These are phyloP conservation scores for Mechanitis messenoides DNA, from an alignment of 2,888 invertebrate species.

Conservation along the genomic window DNA sequence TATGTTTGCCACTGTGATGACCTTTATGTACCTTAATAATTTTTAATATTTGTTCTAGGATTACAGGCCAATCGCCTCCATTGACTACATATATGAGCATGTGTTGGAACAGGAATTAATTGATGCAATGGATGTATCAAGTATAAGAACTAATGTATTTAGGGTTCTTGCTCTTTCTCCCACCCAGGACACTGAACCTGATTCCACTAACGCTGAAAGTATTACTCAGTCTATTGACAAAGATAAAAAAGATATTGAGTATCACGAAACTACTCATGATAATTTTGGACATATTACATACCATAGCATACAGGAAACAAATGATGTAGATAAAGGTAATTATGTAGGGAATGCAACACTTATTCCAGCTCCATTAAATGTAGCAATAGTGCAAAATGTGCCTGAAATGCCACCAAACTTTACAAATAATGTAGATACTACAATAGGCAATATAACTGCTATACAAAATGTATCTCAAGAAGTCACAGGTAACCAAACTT, in stretches of 20 bases:
- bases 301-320: conserved; percentile 62
- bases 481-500: conserved; percentile 60
- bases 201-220: conserved; percentile 68
- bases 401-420: conserved; percentile 69
- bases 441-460: conserved; percentile 66
- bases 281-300: conserved; percentile 61
- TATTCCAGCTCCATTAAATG: conserved; percentile 63
- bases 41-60: conserved; percentile 58
- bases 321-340: conserved; percentile 60
- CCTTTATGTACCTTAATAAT: conserved; percentile 12
- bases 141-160: conserved; percentile 66
- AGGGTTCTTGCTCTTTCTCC: conserved; percentile 63
- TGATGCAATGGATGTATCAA: conserved; percentile 66
- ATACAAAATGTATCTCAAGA: conserved; percentile 70
- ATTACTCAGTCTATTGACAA: conserved; percentile 60
- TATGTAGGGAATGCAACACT: conserved; percentile 64
- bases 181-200: conserved; percentile 64
- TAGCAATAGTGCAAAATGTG: conserved; percentile 70
- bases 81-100: conserved; percentile 68
- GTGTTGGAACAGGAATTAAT: conserved; percentile 70
- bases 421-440: conserved; percentile 68
- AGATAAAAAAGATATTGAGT: conserved; percentile 64
- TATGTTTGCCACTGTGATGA: conserved; percentile 21
- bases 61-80: conserved; percentile 76
- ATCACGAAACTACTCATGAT: conserved; percentile 59